Conservation (phyloP, 2,113 vertebrate genomes). For the Mus pahari region DNA sequence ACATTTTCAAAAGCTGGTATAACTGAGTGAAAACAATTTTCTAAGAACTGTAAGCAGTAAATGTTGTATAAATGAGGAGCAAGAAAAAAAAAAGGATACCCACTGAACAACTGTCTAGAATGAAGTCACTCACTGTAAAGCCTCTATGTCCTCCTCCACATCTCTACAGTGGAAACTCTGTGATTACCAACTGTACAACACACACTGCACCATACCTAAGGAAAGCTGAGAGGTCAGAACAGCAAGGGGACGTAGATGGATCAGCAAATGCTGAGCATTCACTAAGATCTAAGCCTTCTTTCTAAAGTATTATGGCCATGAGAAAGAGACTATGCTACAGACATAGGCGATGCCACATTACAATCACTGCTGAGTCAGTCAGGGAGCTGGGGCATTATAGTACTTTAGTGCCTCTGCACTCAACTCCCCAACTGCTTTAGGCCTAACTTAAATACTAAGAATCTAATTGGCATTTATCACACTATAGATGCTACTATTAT, state of each 20-base stretch:
- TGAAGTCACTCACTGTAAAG: not conserved
- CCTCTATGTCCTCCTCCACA: not conserved
- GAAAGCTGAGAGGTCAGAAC: not conserved
- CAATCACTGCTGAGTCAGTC: not conserved
- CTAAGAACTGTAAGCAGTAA: slow-evolving; percentile 12
- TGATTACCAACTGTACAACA: not conserved
- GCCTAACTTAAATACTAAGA: not conserved
- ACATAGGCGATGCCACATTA: not conserved
- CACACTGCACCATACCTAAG: not conserved
- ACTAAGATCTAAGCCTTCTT: not conserved
- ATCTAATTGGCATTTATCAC: not conserved
- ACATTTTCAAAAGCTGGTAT: not conserved
- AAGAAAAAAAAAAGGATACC: not conserved
- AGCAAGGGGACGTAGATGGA: not conserved
- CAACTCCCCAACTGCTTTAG: not conserved
- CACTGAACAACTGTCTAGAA: slow-evolving; percentile 5
- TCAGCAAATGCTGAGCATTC: not conserved
- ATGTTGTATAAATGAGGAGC: slow-evolving; percentile 11
- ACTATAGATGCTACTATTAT: not conserved
- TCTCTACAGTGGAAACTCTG: not conserved
- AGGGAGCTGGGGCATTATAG: not conserved
- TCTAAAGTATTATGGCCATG: not conserved
- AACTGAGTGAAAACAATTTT: slow-evolving; percentile 12
- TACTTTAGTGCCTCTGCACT: not conserved
- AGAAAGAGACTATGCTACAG: not conserved